phyloP scores from a whole-genome alignment of 2,888 invertebrate species.

The Eupeodes luniger region DNA sequence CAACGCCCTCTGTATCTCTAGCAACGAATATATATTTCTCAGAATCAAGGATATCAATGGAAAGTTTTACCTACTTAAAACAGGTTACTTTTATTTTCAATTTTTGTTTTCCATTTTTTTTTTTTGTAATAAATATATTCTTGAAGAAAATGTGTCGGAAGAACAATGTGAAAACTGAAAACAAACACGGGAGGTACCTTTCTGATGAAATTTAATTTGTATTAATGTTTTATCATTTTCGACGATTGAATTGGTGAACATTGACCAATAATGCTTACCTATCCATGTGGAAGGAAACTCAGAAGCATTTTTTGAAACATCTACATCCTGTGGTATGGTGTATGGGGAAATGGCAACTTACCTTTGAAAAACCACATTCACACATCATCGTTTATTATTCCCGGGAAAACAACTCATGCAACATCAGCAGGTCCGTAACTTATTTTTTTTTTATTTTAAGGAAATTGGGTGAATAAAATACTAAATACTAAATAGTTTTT shows the following conservation, averaged over 20 bases:
- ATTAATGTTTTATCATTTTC: slow-evolving; percentile 67
- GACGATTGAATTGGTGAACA: slow-evolving; percentile 68
- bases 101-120: neutral
- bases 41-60: slow-evolving; percentile 34
- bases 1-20: neutral
- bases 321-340: neutral
- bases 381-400: slow-evolving; percentile 49
- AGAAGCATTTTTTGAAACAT: neutral
- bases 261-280: slow-evolving; percentile 34
- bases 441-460: neutral
- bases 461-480: too few relatives aligned
- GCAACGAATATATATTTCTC: neutral
- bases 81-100: too few relatives aligned
- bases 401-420: slow-evolving; percentile 4
- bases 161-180: slow-evolving; percentile 17
- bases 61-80: neutral
- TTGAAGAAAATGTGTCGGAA: neutral
- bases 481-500: too few relatives aligned
- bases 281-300: slow-evolving; percentile 18
- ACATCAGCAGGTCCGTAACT: slow-evolving; percentile 1
- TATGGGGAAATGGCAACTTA: neutral
- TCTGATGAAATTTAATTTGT: slow-evolving; percentile 63
- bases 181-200: neutral
- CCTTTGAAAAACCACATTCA: slow-evolving; percentile 30
- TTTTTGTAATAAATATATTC: neutral